Base-by-base conservation (phyloP, 2,797 vertebrate species). In the Heliangelus exortis region DNA sequence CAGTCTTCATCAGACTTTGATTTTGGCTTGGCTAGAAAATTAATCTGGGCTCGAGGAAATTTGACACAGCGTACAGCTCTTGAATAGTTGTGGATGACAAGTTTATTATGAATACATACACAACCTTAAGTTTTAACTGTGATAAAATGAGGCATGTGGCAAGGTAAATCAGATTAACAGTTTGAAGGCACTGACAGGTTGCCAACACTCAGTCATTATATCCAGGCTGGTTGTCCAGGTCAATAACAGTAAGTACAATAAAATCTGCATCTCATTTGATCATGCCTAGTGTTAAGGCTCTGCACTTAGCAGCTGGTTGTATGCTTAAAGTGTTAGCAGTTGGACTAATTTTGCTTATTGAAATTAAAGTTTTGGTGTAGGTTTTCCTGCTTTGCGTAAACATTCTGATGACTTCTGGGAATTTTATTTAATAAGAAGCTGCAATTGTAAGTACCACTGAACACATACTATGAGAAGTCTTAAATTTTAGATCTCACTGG, bases 121-220 rank as follows among this genome's bases (percentile, higher is more conserved):
- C 61, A 80, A 61, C 53, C 62, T 41, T 21, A 28, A 73, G 47
- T 80, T 93, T 74, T 63, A 85, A 23, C 36, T 78, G 22, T 6
- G 3, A 22, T 80, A 72, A 78, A 77, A 83, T 53, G 34, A 79
- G 65, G 34, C 89, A 80, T 83, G 50, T 94, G 90, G 92, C 90
- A 85, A 62, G 69, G 54, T 68, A 92, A 83, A 95, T 94, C 74
- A 77, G 17, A 66, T 61, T 45, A 71, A 34, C 4, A 3, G 62
- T 66, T 84, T 90, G 91, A 90, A 92, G 71, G 71, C 34, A 45
- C 57, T 93, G 93, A 93, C 75, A 67, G 54, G 74, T 86, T 77
- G 39, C 51, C 61, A 45, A 39, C 74, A 45, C 66, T 90, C 50
- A 90, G 20, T 92, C 77, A 45, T 93, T 90, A 85, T 76, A 59